Base-by-base conservation (phyloP, 2,113 vertebrate genomes). In the Colius striatus region DNA sequence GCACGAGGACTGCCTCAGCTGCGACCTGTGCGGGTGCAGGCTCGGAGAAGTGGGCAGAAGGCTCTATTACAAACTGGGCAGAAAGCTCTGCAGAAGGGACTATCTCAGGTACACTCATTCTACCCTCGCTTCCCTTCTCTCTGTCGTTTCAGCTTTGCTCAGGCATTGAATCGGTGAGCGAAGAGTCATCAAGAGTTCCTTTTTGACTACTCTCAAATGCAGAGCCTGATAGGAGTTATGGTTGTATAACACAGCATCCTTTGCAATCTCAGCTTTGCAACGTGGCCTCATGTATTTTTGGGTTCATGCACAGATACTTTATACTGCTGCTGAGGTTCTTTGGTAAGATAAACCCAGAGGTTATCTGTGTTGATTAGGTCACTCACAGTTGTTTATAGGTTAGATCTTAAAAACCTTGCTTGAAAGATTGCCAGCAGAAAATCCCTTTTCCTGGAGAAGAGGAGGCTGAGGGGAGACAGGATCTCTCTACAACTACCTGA, bases 1-100 rank as follows among this genome's bases (percentile, higher is more conserved):
- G 99, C 99, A 99, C 2, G 99, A 99, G 93, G 99, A 99, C 97
- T 99, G 99, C 81, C 98, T 99, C 90, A 99, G 99, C 98, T 99
- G 99, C 7, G 99, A 99, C 97, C 98, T 99, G 60, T 99, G 99
- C 2, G 99, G 99, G 54, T 99, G 99, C 91, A 97, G 99, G 30
- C 98, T 99, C 10, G 99, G 99, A 1, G 99, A 99, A 92, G 99
- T 99, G 90, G 99, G 99, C 21, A 97, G 99, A 22, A 97, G 99
- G 43, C 96, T 99, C 66, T 99, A 99, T 96, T 99, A 99, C 98
- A 99, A 99, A 90, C 98, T 99, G 94, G 99, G 99, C 83, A 98
- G 99, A 73, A 99, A 99, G 92, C 96, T 99, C 71, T 99, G 99
- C 97, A 98, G 99, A 43, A 98, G 99, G 93, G 99, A 99, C 97